Evolutionary conservation across 2,888 invertebrate genomes (phyloP).

Genomic region (Synanthedon myopaeformis): DNA sequence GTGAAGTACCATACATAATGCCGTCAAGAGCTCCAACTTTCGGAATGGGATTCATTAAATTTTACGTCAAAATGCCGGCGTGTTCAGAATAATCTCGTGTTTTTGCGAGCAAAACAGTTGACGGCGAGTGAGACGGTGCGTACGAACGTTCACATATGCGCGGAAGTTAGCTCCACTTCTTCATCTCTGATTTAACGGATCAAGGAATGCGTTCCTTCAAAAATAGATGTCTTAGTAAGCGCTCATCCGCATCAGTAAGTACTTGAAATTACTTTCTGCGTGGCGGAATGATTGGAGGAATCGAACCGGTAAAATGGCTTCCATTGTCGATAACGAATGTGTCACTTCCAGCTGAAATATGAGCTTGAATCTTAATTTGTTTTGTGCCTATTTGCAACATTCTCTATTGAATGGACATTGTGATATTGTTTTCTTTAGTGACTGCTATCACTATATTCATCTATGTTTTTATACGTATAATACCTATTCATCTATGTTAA

Average conservation of each 20-base stretch:
- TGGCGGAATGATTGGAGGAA: conserved; percentile 56
- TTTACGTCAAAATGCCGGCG: neutral
- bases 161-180: conserved; percentile 55
- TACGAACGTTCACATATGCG: conserved; percentile 46
- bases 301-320: conserved; percentile 55
- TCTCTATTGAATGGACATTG: neutral
- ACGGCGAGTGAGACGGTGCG: conserved; percentile 41
- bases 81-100: conserved; percentile 5
- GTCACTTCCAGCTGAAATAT: conserved; percentile 54
- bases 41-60: neutral
- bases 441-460: too few relatives aligned
- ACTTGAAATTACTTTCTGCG: conserved; percentile 64
- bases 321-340: conserved; percentile 56
- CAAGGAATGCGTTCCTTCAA: conserved; percentile 52
- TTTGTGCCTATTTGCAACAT: conserved; percentile 2
- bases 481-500: too few relatives aligned
- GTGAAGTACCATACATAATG: neutral
- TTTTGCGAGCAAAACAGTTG: conserved; percentile 28
- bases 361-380: conserved; percentile 26
- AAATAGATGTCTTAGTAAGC: conserved; percentile 49
- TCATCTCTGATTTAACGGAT: conserved; percentile 60
- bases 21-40: neutral
- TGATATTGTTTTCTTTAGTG: neutral
- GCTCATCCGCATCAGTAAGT: conserved; percentile 49
- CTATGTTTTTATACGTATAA: too few relatives aligned